Percentiles rank a stretch among this genome's conserved stretches.
phyloP scores from a whole-genome alignment of 2,113 vertebrate species.

The Zingel zingel region DNA sequence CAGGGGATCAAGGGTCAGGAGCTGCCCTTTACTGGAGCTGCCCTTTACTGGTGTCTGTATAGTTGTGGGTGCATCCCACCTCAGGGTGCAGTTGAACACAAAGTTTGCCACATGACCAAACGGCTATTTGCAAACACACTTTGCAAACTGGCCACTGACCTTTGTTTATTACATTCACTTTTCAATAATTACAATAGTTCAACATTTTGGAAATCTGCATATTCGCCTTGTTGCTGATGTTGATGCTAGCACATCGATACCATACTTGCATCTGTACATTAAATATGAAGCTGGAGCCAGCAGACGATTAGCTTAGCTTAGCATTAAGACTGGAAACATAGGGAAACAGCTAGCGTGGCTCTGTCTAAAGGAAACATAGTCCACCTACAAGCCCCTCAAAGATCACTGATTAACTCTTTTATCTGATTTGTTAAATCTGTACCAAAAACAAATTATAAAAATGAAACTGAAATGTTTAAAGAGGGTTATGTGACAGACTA shows the following conservation, averaged over 20 bases:
- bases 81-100: slow-evolving; percentile 21
- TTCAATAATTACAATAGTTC: too few relatives aligned
- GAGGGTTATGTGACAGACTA: not conserved
- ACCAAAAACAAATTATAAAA: too few relatives aligned
- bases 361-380: too few relatives aligned
- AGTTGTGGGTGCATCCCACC: slow-evolving; percentile 16
- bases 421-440: too few relatives aligned
- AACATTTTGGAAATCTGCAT: too few relatives aligned
- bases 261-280: not conserved
- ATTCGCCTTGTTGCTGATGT: too few relatives aligned
- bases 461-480: too few relatives aligned
- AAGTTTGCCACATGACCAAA: slow-evolving; percentile 5
- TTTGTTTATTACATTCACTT: too few relatives aligned
- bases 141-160: not conserved
- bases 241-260: not conserved
- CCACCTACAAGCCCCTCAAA: too few relatives aligned
- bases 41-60: slow-evolving; percentile 43
- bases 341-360: too few relatives aligned
- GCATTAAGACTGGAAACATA: not conserved
- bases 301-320: not conserved
- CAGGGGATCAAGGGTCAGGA: slow-evolving; percentile 44
- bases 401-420: too few relatives aligned
- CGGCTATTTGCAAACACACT: not conserved
- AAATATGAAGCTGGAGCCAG: not conserved
- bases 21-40: slow-evolving; percentile 61